A percentile compares a stretch with the other conserved stretches of the same genome.
Conservation (phyloP, 1,140 invertebrate genomes). For the Psilanteris sp. region DNA sequence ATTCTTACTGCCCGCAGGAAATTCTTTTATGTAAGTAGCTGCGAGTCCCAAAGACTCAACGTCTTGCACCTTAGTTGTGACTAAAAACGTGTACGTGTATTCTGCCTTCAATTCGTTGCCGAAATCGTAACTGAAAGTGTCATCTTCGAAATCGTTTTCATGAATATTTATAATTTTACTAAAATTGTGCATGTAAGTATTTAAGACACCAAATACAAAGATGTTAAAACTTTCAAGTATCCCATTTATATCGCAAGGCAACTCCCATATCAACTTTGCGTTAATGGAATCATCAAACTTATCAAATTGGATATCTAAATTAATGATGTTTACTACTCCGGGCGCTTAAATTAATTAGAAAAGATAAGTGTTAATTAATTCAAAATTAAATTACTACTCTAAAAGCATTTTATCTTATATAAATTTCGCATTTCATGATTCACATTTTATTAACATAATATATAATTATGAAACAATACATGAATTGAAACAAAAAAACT, state of each 20-base stretch:
- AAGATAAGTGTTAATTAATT: too few relatives aligned
- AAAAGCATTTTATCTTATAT: too few relatives aligned
- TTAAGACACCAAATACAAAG: background rate
- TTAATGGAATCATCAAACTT: background rate
- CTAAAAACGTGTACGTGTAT: background rate
- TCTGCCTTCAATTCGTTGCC: conserved; percentile 1
- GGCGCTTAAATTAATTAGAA: too few relatives aligned
- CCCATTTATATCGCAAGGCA: background rate
- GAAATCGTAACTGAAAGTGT: conserved; percentile 4
- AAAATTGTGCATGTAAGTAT: background rate
- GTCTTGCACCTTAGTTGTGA: background rate
- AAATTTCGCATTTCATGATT: too few relatives aligned
- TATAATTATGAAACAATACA: too few relatives aligned
- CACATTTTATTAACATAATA: too few relatives aligned
- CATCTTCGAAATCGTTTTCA: background rate
- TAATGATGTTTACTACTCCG: too few relatives aligned
- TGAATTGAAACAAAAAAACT: too few relatives aligned
- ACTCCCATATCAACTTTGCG: background rate
- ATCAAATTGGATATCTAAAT: too few relatives aligned
- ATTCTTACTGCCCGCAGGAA: conserved; percentile 13
- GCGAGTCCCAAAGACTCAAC: background rate
- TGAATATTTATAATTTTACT: background rate
- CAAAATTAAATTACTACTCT: too few relatives aligned
- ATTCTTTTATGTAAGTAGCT: background rate
- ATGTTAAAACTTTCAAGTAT: conserved; percentile 1